A percentile compares a stretch with the other conserved stretches of the same genome.
Evolutionary conservation across 2,113 vertebrate genomes (phyloP).

Genomic region (Rattus rattus): DNA sequence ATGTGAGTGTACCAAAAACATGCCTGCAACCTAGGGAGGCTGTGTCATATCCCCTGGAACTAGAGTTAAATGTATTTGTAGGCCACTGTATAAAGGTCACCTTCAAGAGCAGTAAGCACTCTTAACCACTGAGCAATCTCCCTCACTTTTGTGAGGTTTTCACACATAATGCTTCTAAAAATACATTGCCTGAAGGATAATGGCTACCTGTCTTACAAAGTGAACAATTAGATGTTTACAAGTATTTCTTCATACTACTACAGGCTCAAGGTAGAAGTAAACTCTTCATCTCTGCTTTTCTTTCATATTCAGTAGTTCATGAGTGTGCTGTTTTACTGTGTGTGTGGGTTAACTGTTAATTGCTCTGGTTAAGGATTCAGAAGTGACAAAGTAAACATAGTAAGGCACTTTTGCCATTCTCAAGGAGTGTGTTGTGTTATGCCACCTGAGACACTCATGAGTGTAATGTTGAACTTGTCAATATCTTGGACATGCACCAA

Average conservation of each 20-base stretch:
- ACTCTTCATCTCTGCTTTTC: not conserved
- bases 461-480: not conserved
- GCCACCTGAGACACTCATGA: not conserved
- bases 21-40: not conserved
- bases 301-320: not conserved
- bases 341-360: not conserved
- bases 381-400: not conserved
- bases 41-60: not conserved
- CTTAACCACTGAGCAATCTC: not conserved
- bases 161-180: not conserved
- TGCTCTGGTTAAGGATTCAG: not conserved
- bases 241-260: not conserved
- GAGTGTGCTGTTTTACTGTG: not conserved
- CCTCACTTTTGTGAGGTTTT: not conserved
- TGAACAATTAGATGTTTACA: not conserved
- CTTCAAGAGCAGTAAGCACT: not conserved
- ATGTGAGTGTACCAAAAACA: not conserved
- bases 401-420: not conserved
- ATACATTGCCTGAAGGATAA: not conserved
- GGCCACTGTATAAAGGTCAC: not conserved
- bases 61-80: not conserved
- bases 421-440: not conserved
- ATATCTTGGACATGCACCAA: not conserved
- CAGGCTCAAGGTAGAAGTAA: not conserved
- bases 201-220: not conserved